Evolutionary conservation across 2,113 vertebrate genomes (phyloP), one percentile per base, ranked within the genome.

Genomic region (Nerophis lumbriciformis): DNA sequence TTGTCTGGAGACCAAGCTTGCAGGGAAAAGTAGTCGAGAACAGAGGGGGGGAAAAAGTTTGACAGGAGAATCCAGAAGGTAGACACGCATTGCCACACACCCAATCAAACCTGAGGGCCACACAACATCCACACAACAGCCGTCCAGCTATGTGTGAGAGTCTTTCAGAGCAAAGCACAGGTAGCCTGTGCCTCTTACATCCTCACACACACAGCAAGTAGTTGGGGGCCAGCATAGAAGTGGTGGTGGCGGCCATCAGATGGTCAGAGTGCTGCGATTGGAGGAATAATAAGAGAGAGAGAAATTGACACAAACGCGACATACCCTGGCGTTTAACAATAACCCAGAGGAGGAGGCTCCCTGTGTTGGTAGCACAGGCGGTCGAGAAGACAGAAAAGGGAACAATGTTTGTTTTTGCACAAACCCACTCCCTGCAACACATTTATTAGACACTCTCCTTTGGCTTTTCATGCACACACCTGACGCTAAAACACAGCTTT

Each of bases 311-410:
- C 71, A 66, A 65, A 73, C 76, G 59, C 65, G 73, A 88, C 87
- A 78, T 88, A 87, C 85, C 83, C 82, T 71, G 73, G 79, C 69
- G 73, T 86, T 87, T 80, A 84, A 82, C 72, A 87, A 87, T 67
- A 87, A 88, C 81, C 85, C 84, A 83, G 89, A 89, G 76, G 88
- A 89, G 71, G 87, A 89, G 37, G 86, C 83, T 81, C 84, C 88
- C 88, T 90, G 88, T 78, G 76, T 77, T 75, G 82, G 76, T 77
- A 76, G 82, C 82, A 87, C 44, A 75, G 76, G 70, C 71, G 66
- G 69, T 81, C 64, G 73, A 79, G 75, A 83, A 78, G 82, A 83
- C 72, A 83, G 66, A 88, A 60, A 72, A 88, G 63, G 70, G 67
- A 79, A 76, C 38, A 69, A 84, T 81, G 85, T 58, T 84, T 75